Conservation (phyloP, 2,888 invertebrate species). For the Agrochola macilenta region DNA sequence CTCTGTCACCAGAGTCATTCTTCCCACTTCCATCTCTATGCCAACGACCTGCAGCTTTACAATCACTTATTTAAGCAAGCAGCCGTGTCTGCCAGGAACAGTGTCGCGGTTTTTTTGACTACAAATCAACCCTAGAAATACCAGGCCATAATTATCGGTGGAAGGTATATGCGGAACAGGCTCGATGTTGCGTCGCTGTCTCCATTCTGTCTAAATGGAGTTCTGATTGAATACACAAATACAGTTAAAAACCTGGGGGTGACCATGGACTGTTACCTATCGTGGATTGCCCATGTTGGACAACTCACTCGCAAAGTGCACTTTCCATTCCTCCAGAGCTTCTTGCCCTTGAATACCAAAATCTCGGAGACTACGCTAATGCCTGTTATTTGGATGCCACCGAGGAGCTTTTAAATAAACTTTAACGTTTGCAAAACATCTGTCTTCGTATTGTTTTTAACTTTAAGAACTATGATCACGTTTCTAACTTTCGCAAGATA, state of each 20-base stretch:
- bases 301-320: neutral
- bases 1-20: neutral
- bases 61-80: neutral
- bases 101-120: neutral
- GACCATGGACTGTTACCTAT: neutral
- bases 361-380: neutral
- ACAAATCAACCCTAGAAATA: neutral
- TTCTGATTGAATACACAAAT: neutral
- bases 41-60: neutral
- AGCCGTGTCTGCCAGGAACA: neutral
- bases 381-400: neutral
- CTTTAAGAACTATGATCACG: too few species aligned
- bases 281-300: neutral
- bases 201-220: neutral
- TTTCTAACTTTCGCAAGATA: too few species aligned
- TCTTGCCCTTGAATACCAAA: neutral
- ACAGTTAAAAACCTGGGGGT: neutral
- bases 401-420: neutral
- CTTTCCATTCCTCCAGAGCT: neutral
- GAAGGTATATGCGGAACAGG: neutral
- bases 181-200: neutral
- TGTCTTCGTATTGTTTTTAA: too few species aligned
- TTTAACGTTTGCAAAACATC: neutral
- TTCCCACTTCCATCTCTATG: neutral
- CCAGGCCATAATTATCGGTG: neutral